phyloP scores from a whole-genome alignment of 2,113 vertebrate genomes.

The Caretta caretta region DNA sequence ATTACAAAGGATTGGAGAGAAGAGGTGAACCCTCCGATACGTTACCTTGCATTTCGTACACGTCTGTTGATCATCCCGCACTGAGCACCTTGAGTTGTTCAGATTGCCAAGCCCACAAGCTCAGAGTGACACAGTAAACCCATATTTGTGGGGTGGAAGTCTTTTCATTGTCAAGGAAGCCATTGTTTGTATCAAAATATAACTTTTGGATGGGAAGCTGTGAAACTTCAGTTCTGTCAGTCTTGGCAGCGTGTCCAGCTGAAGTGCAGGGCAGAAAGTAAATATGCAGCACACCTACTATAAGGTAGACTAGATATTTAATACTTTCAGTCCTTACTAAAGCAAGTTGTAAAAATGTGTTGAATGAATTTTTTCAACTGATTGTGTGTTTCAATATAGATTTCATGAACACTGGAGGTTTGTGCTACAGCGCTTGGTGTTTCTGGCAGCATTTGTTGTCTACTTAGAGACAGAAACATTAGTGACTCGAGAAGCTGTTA shows the following conservation, averaged over 20 bases:
- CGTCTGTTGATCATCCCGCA: neutral
- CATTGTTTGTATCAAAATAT: neutral
- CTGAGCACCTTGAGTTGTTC: neutral
- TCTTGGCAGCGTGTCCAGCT: neutral
- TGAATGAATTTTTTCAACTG: neutral
- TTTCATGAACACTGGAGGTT: slow-evolving; percentile 99
- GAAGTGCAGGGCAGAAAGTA: neutral
- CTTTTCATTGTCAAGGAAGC: neutral
- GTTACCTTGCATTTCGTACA: neutral
- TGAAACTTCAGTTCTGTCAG: neutral
- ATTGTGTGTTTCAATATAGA: slow-evolving; percentile 72
- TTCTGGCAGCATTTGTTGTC: slow-evolving; percentile 92
- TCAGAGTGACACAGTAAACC: neutral
- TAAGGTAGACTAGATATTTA: neutral
- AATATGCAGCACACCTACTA: neutral
- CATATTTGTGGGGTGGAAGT: neutral
- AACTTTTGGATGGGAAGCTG: neutral
- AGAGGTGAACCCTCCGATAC: neutral
- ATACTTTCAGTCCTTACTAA: neutral
- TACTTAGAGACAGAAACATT: slow-evolving; percentile 94
- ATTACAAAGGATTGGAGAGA: neutral
- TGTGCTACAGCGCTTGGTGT: slow-evolving; percentile 93
- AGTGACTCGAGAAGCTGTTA: slow-evolving; percentile 92
- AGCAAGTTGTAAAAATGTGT: neutral
- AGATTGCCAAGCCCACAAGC: neutral